A percentile compares a stretch with the other conserved stretches of the same genome.
phyloP scores from a whole-genome alignment of 2,113 vertebrate genomes.

The Entomyzon cyanotis region DNA sequence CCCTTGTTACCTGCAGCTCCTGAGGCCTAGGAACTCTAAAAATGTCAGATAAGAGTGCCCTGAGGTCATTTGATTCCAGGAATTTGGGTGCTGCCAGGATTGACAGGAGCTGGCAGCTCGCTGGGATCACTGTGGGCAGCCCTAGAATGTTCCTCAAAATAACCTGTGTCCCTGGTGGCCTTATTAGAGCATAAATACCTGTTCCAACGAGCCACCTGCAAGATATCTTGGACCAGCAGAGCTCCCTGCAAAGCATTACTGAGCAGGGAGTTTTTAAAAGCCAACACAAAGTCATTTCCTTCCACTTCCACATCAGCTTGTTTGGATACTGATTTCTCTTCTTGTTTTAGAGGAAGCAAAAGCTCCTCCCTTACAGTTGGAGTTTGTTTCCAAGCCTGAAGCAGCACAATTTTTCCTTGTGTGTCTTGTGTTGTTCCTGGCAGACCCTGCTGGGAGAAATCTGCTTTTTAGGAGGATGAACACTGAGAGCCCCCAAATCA shows the following conservation, averaged over 20 bases:
- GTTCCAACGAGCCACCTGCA: background rate
- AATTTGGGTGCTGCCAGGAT: background rate
- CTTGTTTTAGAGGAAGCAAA: background rate
- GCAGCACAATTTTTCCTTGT: background rate
- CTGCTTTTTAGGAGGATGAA: background rate
- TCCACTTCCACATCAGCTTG: background rate
- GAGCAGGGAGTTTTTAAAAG: background rate
- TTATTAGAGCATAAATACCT: background rate
- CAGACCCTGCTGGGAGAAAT: background rate
- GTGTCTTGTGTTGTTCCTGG: background rate
- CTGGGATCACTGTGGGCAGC: background rate
- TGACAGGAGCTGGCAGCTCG: background rate
- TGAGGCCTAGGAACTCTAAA: background rate
- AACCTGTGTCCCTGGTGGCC: background rate
- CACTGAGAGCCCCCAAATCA: background rate
- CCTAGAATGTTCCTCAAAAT: background rate
- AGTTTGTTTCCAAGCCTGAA: background rate
- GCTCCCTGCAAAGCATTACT: background rate
- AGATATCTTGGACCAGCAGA: background rate
- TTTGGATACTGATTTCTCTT: background rate
- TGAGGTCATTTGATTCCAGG: background rate
- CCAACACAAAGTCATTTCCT: background rate
- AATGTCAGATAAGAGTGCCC: background rate
- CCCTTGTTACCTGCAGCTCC: background rate
- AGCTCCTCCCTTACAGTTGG: background rate